phyloP scores from a whole-genome alignment of 2,888 invertebrate genomes.

The Brachycybe producta region DNA sequence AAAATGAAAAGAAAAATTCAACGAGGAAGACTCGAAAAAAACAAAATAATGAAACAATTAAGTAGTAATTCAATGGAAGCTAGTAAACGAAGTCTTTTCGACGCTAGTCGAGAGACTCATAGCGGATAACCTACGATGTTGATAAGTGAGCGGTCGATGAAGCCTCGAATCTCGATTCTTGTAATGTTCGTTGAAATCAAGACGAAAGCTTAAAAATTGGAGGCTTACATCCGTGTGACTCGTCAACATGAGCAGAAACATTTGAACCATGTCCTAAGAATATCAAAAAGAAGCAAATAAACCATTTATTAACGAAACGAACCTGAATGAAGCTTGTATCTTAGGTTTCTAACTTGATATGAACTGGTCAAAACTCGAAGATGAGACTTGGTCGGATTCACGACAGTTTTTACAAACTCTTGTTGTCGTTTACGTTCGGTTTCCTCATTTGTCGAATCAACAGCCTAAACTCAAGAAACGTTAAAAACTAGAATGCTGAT shows the following conservation, averaged over 20 bases:
- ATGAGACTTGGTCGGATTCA: neutral
- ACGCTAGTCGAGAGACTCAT: no score
- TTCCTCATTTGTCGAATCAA: no score
- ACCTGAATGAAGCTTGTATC: no score
- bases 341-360: constrained; percentile 12
- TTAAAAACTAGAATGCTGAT: no score
- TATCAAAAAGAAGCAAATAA: constrained; percentile 20
- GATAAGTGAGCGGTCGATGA: constrained; percentile 44
- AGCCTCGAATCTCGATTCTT: constrained; percentile 65
- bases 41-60: no score
- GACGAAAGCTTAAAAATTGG: constrained; percentile 74
- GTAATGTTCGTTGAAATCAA: constrained; percentile 93
- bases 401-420: neutral
- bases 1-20: no score
- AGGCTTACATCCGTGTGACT: constrained; percentile 68
- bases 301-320: neutral
- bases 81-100: no score
- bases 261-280: constrained; percentile 63
- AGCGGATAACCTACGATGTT: constrained; percentile 27
- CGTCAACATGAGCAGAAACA: constrained; percentile 69
- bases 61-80: no score
- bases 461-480: no score
- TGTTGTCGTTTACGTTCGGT: neutral
- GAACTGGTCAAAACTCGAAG: constrained; percentile 7
- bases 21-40: no score